Base-by-base conservation (phyloP, 1,140 invertebrate species). In the Monomorium pharaonis region DNA sequence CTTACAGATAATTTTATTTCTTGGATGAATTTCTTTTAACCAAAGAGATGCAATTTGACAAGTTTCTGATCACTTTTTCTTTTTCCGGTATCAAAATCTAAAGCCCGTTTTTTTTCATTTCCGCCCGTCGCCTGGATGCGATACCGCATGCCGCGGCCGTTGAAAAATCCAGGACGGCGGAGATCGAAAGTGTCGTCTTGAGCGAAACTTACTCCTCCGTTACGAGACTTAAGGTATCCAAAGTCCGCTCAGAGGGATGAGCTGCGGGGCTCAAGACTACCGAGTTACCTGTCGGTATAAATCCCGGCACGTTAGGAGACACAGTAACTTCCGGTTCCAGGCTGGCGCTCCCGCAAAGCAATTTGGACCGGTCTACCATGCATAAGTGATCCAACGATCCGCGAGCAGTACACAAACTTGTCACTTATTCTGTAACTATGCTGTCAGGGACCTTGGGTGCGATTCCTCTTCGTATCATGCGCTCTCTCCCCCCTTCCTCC, bases 341-440 rank as follows among this genome's bases (percentile, higher is more conserved):
- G 33, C 72, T 88, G 88, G 62, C 77, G 85, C 58, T 84, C 42
- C 70, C 77, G 69, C 87, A 77, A 90, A 88, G 88, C 88, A 90
- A 92, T 92, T 92, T 89, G 76, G 86, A 89, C 74, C 74, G 84
- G 86, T 85, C 69, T 86, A 75, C 74, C 75, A 65, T 91, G 92
- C 90, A 93, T 93, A 92, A 91, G 90, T 89, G 89, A 92, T 92
- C 89, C 90, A 90, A 88, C 89, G 90, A 91, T 90, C 91, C 85
- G 78, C 78, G 67, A 86, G 69, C 67, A 74, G 84, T 93, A 86
- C 92, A 92, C 89, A 92, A 93, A 93, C 87, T 92, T 93, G 92
- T 93, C 92, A 93, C 92, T 93, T 93, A 92, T 92, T 86, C 70
- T 65, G 85, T 90, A 92, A 90, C 89, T 89, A 90, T 77, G 30